phyloP scores from a whole-genome alignment of 2,113 vertebrate genomes.

The Chiloscyllium plagiosum region DNA sequence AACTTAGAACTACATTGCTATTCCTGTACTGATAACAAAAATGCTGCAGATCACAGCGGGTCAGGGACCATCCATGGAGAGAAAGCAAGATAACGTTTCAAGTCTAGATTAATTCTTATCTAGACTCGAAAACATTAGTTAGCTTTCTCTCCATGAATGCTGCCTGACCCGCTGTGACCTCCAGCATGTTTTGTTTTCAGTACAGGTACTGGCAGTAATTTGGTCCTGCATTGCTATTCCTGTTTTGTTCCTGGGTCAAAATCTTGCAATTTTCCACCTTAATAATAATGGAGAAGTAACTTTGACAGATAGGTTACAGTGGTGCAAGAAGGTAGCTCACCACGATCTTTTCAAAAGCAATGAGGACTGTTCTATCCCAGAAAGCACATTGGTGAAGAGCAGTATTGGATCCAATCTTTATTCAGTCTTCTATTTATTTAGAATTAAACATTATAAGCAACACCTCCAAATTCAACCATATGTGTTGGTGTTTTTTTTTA shows the following conservation, averaged over 20 bases:
- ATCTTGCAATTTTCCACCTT: not conserved
- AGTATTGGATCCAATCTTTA: not conserved
- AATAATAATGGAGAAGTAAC: not conserved
- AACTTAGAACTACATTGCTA: not conserved
- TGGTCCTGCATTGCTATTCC: not conserved
- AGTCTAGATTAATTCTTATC: no score
- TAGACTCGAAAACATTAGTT: no score
- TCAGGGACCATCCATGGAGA: no score
- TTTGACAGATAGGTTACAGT: not conserved
- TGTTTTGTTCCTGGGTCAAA: not conserved
- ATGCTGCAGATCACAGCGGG: no score
- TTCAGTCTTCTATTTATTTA: not conserved
- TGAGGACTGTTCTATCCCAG: not conserved
- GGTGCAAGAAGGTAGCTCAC: not conserved
- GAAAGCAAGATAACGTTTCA: no score
- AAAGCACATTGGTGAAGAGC: not conserved
- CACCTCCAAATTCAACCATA: not conserved
- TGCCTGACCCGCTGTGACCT: no score
- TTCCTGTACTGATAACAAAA: not conserved
- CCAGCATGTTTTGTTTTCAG: no score
- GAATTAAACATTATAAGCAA: not conserved
- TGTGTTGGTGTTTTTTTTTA: not conserved
- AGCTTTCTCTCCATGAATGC: no score
- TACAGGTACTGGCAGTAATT: no score
- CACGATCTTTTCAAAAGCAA: not conserved